Evolutionary conservation across 2,113 vertebrate genomes (phyloP).

Genomic region (Paramisgurnus dabryanus): DNA sequence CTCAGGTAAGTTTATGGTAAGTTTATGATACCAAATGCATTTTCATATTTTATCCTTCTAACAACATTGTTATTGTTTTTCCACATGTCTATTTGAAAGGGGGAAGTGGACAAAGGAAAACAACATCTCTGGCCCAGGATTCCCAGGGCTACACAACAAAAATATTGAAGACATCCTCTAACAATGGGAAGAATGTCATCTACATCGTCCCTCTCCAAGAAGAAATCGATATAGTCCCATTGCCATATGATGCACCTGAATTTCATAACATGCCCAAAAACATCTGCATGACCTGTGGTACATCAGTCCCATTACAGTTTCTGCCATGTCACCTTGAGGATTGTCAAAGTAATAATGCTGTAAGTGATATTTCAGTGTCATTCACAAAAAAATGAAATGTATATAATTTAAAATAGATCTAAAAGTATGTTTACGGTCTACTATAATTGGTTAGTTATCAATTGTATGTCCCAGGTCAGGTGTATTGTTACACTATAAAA

Average conservation of each 20-base stretch:
- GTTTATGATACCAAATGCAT: too few relatives aligned
- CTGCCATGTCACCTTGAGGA: constrained; percentile 23
- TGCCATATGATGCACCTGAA: constrained; percentile 31
- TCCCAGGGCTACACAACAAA: constrained; percentile 37
- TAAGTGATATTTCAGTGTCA: not conserved
- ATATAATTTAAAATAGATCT: not conserved
- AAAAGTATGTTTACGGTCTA: not conserved
- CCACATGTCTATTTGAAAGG: not conserved
- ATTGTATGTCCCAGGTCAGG: not conserved
- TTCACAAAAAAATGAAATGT: too few relatives aligned
- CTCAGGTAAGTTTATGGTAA: too few relatives aligned
- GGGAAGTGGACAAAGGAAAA: constrained; percentile 35
- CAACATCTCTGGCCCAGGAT: constrained; percentile 12
- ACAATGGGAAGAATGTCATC: constrained; percentile 24
- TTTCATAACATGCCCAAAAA: constrained; percentile 29
- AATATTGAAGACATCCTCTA: constrained; percentile 18
- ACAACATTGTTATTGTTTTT: too few relatives aligned
- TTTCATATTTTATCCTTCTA: too few relatives aligned
- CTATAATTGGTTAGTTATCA: not conserved
- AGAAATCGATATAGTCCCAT: constrained; percentile 5
- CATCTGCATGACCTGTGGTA: constrained; percentile 24
- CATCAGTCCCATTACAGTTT: constrained; percentile 29
- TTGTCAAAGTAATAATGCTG: not conserved
- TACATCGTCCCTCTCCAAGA: constrained; percentile 35
- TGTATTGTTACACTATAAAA: not conserved